A percentile compares a stretch with the other conserved stretches of the same genome.
phyloP scores from a whole-genome alignment of 2,113 vertebrate species.

The Clinocottus analis region DNA sequence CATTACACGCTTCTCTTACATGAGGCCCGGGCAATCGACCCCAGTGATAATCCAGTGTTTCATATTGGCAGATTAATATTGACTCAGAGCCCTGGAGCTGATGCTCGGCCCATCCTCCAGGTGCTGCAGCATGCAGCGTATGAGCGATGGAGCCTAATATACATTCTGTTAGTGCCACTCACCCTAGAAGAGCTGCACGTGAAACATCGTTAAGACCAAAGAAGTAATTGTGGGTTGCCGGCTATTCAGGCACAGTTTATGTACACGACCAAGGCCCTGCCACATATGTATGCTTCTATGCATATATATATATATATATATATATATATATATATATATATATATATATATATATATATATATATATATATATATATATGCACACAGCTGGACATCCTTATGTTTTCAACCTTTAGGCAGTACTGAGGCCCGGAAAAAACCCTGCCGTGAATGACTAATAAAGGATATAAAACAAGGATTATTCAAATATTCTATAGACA shows the following conservation, averaged over 20 bases:
- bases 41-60: conserved; percentile 74
- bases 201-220: conserved; percentile 28
- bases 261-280: conserved; percentile 9
- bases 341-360: too few relatives aligned
- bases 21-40: conserved; percentile 55
- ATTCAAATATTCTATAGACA: conserved; percentile 40
- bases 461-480: conserved; percentile 31
- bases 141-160: conserved; percentile 61
- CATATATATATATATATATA: too few relatives aligned
- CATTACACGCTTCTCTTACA: conserved; percentile 56
- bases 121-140: conserved; percentile 54
- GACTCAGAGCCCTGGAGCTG: conserved; percentile 62
- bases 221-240: conserved; percentile 41
- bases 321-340: too few relatives aligned
- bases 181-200: conserved; percentile 31
- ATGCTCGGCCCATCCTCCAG: conserved; percentile 56
- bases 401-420: conserved; percentile 14
- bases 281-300: conserved; percentile 8
- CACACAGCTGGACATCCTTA: conserved; percentile 26
- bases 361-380: too few relatives aligned
- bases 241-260: conserved; percentile 24
- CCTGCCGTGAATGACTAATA: conserved; percentile 25
- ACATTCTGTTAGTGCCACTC: conserved; percentile 52
- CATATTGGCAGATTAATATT: conserved; percentile 77
- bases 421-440: conserved; percentile 21